Evolutionary conservation across 1,140 invertebrate species (phyloP).

Genomic region (Varroa destructor): DNA sequence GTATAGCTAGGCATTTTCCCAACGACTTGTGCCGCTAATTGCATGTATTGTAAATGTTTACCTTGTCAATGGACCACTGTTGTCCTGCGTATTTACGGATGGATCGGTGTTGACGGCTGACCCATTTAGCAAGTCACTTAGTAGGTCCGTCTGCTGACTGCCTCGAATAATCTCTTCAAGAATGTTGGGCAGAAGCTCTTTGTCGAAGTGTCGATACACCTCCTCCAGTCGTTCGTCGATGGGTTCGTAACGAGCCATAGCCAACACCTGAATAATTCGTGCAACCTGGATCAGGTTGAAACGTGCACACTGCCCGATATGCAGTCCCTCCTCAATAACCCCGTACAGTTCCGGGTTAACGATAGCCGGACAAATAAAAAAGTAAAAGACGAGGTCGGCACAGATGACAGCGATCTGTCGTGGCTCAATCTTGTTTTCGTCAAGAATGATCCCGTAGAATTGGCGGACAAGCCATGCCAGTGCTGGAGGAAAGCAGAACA

Average conservation of each 20-base stretch:
- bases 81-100: neutral
- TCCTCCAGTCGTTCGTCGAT: conserved; percentile 57
- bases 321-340: conserved; percentile 64
- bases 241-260: conserved; percentile 64
- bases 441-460: conserved; percentile 45
- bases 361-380: conserved; percentile 90
- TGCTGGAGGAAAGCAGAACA: conserved; percentile 74
- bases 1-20: no score
- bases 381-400: conserved; percentile 79
- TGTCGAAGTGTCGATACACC: conserved; percentile 61
- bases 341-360: conserved; percentile 89
- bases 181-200: conserved; percentile 39
- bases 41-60: neutral
- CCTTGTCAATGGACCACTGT: conserved; percentile 13
- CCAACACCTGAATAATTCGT: conserved; percentile 79
- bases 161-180: conserved; percentile 18
- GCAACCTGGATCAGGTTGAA: conserved; percentile 79
- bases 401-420: conserved; percentile 58
- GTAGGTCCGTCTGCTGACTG: conserved; percentile 12
- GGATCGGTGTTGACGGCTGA: neutral
- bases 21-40: no score
- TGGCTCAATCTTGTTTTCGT: conserved; percentile 39
- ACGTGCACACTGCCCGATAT: conserved; percentile 74
- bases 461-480: conserved; percentile 49
- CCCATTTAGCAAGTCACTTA: neutral